These are phyloP conservation scores for Acrocephalus kingi DNA, from an alignment of 2,113 vertebrate genomes.

Conservation along the genomic window DNA sequence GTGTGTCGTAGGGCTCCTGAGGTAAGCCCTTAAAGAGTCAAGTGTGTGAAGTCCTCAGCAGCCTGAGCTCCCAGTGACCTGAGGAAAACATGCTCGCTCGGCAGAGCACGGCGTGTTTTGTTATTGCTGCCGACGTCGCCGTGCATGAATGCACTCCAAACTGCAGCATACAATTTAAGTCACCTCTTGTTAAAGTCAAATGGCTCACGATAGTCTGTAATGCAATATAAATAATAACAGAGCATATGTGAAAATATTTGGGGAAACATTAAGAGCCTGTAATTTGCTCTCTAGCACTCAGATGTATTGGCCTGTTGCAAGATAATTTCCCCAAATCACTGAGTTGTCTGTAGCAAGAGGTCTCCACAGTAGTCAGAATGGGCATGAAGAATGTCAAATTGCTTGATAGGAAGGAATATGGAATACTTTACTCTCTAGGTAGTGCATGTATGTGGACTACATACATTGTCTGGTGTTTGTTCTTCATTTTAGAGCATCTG, in stretches of 20 bases:
- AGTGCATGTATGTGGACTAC: neutral
- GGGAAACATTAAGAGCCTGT: conserved; percentile 26
- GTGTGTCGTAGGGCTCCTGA: neutral
- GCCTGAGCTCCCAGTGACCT: neutral
- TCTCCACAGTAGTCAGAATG: neutral
- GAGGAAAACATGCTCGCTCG: accelerated
- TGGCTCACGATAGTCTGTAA: conserved; percentile 28
- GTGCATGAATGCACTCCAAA: accelerated
- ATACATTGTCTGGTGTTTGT: neutral
- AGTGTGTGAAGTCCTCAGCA: neutral
- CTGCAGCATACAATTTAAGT: neutral
- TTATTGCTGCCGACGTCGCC: accelerated
- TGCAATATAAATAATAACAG: conserved; percentile 54
- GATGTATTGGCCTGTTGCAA: neutral
- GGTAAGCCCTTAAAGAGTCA: neutral
- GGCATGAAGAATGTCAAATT: neutral
- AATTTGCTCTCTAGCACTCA: conserved; percentile 34
- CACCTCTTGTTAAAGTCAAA: neutral
- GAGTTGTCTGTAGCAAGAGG: neutral
- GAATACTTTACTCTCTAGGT: neutral
- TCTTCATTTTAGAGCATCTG: neutral
- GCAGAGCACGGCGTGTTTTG: neutral
- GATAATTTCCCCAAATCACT: neutral
- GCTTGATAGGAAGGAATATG: neutral
- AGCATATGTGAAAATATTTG: neutral